Conservation (phyloP, 2,888 invertebrate species). For the Oligia fasciuncula region DNA sequence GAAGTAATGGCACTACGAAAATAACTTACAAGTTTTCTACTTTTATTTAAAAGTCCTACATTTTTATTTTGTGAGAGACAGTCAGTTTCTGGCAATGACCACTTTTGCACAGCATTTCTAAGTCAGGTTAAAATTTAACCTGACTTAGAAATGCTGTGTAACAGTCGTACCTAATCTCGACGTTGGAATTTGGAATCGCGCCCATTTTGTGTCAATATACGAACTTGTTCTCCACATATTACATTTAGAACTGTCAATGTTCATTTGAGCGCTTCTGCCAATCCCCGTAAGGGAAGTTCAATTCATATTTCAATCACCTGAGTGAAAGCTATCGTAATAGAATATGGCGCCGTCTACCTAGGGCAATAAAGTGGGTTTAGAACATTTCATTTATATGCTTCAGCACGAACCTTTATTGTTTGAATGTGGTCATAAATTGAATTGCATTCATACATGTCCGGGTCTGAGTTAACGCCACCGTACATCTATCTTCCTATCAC, state of each 20-base stretch:
- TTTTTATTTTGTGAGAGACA: not conserved
- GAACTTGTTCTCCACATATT: not conserved
- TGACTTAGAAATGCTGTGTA: too few relatives aligned
- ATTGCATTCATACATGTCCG: slow-evolving; percentile 40
- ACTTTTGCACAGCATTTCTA: not conserved
- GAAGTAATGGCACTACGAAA: not conserved
- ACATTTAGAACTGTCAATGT: not conserved
- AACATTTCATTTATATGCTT: slow-evolving; percentile 56
- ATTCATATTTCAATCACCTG: slow-evolving; percentile 40
- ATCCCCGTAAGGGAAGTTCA: slow-evolving; percentile 12
- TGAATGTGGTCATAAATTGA: slow-evolving; percentile 43
- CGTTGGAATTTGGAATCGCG: slow-evolving; percentile 30
- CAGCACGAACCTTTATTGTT: slow-evolving; percentile 54
- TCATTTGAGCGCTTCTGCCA: slow-evolving; percentile 1
- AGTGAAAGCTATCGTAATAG: slow-evolving; percentile 53
- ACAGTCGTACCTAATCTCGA: not conserved
- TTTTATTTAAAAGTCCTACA: not conserved
- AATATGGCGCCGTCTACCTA: slow-evolving; percentile 36
- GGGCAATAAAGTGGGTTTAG: slow-evolving; percentile 43
- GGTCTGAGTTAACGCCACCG: slow-evolving; percentile 13
- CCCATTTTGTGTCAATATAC: slow-evolving; percentile 18
- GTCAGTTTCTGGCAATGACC: not conserved
- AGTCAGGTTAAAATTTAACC: slow-evolving; percentile 20
- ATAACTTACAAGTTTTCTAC: not conserved
- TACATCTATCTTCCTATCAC: slow-evolving; percentile 23